Base-by-base conservation (phyloP, 2,113 vertebrate genomes). In the Camelus bactrianus region DNA sequence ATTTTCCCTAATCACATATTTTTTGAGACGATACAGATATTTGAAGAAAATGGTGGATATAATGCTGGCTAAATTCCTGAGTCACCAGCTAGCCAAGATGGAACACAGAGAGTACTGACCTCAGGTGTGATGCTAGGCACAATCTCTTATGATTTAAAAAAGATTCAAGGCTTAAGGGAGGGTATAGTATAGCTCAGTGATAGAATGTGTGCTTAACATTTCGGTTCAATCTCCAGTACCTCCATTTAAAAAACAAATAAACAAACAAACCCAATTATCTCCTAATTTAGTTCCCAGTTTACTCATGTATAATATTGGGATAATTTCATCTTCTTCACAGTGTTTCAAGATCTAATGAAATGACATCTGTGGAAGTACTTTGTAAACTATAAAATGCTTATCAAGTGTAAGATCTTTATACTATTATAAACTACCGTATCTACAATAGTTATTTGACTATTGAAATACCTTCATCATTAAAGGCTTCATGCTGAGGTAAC, bases 381-480 rank as follows among this genome's bases (percentile, higher is more conserved):
- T 82, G 19, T 30, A n/a, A 77, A 83, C 38, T 87, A 26, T 50
- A 50, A 69, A 73, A 28, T 60, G 28, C 30, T 67, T 83, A 88
- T 38, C 42, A 30, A 93, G 54, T 50, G 0, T 64, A 62, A 84
- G 60, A 30, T 73, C 32, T 89, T 75, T n/a, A 65, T 8, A 48
- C 58, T 80, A 80, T 69, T 35, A 83, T 50, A 46, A 81, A 91
- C 30, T 20, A 50, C 48, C 75, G 48, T 2, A 35, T 38, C 38
- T 42, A 42, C 38, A 42, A 42, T 42, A 42, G 22, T 91, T 89
- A 92, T 6, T 5, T 9, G 76, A 95, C 26, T 93, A 94, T 0
- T 94, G n/a, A 97, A 97, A 97, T 99, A 99, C 99, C 99, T 98
- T 99, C 98, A 95, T 98, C 96, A 11, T 98, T 93, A 97, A 35